These are phyloP conservation scores for Furcifer pardalis DNA, from an alignment of 2,797 vertebrate genomes.

Conservation along the genomic window DNA sequence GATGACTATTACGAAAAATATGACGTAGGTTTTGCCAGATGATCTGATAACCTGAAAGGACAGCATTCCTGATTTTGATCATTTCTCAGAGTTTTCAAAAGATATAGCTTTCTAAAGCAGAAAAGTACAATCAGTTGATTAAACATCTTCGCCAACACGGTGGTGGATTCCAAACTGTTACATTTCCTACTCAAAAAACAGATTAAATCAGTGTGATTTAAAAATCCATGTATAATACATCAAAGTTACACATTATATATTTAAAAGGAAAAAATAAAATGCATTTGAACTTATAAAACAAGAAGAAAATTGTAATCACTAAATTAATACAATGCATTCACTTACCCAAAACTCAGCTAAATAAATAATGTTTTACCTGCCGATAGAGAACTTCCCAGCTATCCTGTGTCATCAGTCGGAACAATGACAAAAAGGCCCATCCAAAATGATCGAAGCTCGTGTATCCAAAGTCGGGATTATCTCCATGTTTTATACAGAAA, in stretches of 20 bases:
- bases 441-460: slow-evolving; percentile 95
- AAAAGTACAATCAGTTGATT: neutral
- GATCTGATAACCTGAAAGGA: slow-evolving; percentile 69
- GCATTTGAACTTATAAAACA: neutral
- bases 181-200: neutral
- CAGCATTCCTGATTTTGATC: slow-evolving; percentile 10
- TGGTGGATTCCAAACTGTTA: neutral
- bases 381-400: slow-evolving; percentile 94
- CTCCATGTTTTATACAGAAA: slow-evolving; percentile 73
- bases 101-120: neutral
- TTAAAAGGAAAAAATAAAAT: neutral
- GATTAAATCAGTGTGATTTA: neutral
- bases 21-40: slow-evolving; percentile 58
- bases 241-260: neutral
- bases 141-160: neutral
- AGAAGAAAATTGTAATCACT: neutral
- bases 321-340: neutral
- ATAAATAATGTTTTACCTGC: slow-evolving; percentile 78
- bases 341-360: neutral
- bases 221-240: neutral
- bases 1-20: slow-evolving; percentile 76
- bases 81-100: neutral
- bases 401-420: slow-evolving; percentile 96
- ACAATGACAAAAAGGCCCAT: slow-evolving; percentile 94
- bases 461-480: slow-evolving; percentile 90